Evolutionary conservation across 53 echinoderm and acorn worm species (phyloP).

Genomic region (Stichopus horrens): DNA sequence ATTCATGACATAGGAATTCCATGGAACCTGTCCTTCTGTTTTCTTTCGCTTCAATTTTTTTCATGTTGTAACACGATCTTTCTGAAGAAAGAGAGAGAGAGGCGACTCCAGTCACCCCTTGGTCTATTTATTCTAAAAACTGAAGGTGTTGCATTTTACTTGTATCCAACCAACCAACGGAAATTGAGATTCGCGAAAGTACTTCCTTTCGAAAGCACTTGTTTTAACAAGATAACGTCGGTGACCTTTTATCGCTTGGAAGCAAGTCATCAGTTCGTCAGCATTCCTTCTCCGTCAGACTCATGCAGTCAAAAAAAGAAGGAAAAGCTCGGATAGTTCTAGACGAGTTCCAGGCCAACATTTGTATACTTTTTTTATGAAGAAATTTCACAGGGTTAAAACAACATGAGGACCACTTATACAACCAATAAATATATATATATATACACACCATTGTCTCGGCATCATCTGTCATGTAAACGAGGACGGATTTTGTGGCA

Average conservation of each 20-base stretch:
- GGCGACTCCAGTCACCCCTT: conserved; percentile 14
- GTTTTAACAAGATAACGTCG: conserved; percentile 27
- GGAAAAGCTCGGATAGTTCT: not conserved
- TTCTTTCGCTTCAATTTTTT: not conserved
- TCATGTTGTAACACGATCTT: not conserved
- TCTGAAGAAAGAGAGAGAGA: not conserved
- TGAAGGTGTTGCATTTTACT: conserved; percentile 34
- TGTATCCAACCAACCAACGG: conserved; percentile 31
- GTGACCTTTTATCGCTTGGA: conserved; percentile 24
- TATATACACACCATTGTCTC: not conserved
- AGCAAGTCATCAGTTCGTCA: not conserved
- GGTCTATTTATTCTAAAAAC: conserved; percentile 42
- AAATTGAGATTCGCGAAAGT: conserved; percentile 19
- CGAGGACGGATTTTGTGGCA: not conserved
- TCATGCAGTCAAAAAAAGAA: not conserved
- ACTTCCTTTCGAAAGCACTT: conserved; percentile 38
- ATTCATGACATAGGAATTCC: not conserved
- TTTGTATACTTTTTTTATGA: conserved; percentile 36
- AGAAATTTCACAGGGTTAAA: conserved; percentile 35
- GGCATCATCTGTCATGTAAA: not conserved
- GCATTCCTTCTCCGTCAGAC: not conserved
- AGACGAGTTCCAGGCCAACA: conserved; percentile 7
- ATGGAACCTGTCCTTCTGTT: no score
- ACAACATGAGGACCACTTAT: not conserved
- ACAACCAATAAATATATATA: conserved; percentile 4